Percentiles rank a stretch among this genome's conserved stretches.
Evolutionary conservation across 2,113 vertebrate genomes (phyloP).

Genomic region (Brachypteracias leptosomus): DNA sequence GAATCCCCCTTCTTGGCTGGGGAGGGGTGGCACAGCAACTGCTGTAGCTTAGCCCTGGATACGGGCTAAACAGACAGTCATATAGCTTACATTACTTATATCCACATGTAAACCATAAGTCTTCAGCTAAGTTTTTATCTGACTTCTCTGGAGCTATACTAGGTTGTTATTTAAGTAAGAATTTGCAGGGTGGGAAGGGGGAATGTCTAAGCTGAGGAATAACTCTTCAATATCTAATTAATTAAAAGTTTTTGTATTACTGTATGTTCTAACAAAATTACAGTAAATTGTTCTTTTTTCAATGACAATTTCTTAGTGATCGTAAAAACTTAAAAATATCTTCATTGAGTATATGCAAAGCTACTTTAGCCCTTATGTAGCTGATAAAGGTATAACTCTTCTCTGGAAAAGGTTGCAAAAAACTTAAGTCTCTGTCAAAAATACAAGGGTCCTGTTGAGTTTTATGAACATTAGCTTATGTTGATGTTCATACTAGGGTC

Average conservation of each 20-base stretch:
- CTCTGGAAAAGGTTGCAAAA: not conserved
- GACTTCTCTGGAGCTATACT: not conserved
- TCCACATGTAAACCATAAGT: fast-evolving
- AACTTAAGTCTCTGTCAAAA: not conserved
- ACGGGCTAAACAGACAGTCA: not conserved
- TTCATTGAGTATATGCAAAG: not conserved
- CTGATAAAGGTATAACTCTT: not conserved
- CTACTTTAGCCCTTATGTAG: not conserved
- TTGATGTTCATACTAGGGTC: not conserved
- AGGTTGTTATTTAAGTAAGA: not conserved
- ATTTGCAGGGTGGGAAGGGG: not conserved
- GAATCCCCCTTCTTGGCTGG: not conserved
- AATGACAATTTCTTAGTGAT: slow-evolving; percentile 22
- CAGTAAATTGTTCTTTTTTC: not conserved
- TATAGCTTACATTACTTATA: fast-evolving
- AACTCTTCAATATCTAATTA: slow-evolving; percentile 4
- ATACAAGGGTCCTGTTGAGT: not conserved
- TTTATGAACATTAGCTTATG: not conserved
- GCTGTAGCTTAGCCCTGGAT: not conserved
- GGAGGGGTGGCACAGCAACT: not conserved
- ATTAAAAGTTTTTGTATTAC: slow-evolving; percentile 25
- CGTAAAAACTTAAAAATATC: not conserved
- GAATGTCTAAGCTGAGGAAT: not conserved
- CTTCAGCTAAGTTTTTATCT: not conserved
- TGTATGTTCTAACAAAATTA: too few species aligned